phyloP scores from a whole-genome alignment of 2,113 vertebrate species.

The Rhinolophus sinicus region DNA sequence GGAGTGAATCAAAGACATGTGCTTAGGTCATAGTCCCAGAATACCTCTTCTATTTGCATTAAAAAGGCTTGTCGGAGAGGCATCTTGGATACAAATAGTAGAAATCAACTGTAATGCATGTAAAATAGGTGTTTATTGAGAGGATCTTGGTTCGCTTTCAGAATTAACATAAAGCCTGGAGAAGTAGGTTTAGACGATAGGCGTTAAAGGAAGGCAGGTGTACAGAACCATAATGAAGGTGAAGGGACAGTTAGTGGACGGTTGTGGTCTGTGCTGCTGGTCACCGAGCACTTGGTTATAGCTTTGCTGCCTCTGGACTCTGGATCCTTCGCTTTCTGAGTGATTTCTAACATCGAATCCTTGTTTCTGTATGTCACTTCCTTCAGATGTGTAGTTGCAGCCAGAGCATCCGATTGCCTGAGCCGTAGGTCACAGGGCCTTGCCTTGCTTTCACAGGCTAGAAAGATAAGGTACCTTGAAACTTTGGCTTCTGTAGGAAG shows the following conservation, averaged over 20 bases:
- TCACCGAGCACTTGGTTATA: neutral
- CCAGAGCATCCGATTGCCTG: neutral
- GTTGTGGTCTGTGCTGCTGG: neutral
- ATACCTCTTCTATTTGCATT: no score
- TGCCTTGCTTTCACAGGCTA: neutral
- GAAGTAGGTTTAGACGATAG: constrained; percentile 16
- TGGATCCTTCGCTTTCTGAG: neutral
- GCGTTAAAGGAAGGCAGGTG: neutral
- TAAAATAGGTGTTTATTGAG: neutral
- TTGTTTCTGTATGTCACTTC: neutral
- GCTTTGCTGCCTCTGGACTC: neutral
- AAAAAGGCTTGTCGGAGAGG: neutral
- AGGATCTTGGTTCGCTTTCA: constrained; percentile 2
- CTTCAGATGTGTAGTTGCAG: neutral
- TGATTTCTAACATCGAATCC: neutral
- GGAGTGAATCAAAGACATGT: neutral
- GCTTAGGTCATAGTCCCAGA: no score
- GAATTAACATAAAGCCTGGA: neutral
- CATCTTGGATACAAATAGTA: neutral
- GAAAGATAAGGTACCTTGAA: neutral
- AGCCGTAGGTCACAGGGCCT: neutral
- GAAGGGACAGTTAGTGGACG: neutral
- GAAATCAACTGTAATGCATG: neutral
- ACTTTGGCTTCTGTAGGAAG: neutral
- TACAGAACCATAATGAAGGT: neutral